phyloP scores from a whole-genome alignment of 1,140 invertebrate genomes.

The Acromyrmex heyeri region DNA sequence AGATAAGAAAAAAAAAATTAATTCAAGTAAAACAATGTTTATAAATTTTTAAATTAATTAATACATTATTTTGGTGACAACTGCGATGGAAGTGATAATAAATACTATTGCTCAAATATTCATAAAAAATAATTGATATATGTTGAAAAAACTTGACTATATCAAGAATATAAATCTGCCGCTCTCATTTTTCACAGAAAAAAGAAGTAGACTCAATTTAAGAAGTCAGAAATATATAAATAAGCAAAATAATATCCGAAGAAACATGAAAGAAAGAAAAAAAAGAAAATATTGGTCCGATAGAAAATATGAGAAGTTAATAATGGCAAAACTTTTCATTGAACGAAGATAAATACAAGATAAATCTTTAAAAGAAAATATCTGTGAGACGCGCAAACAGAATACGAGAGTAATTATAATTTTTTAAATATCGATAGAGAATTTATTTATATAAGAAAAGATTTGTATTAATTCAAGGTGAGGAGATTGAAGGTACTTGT shows the following conservation, averaged over 20 bases:
- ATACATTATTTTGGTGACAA: background rate
- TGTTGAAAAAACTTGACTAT: background rate
- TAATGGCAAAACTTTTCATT: slow-evolving; percentile 18
- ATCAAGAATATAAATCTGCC: slow-evolving; percentile 11
- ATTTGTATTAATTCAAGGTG: background rate
- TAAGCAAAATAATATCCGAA: background rate
- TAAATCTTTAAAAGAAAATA: background rate
- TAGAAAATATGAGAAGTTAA: slow-evolving; percentile 10
- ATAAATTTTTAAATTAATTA: background rate
- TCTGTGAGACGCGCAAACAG: background rate
- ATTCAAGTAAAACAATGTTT: background rate
- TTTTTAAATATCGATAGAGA: background rate
- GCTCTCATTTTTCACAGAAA: background rate
- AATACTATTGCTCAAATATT: slow-evolving; percentile 2
- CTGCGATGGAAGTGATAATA: background rate
- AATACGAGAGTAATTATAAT: background rate
- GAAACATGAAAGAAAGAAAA: background rate
- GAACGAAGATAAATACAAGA: background rate
- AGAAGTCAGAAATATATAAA: slow-evolving; percentile 9
- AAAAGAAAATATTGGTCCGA: background rate
- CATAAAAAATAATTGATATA: background rate
- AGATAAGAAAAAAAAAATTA: slow-evolving; percentile 27
- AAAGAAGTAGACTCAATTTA: no score
- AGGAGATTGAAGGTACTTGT: slow-evolving; percentile 4
- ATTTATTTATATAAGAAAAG: background rate